phyloP scores from a whole-genome alignment of 1,140 invertebrate genomes.

The Lepidurus arcticus region DNA sequence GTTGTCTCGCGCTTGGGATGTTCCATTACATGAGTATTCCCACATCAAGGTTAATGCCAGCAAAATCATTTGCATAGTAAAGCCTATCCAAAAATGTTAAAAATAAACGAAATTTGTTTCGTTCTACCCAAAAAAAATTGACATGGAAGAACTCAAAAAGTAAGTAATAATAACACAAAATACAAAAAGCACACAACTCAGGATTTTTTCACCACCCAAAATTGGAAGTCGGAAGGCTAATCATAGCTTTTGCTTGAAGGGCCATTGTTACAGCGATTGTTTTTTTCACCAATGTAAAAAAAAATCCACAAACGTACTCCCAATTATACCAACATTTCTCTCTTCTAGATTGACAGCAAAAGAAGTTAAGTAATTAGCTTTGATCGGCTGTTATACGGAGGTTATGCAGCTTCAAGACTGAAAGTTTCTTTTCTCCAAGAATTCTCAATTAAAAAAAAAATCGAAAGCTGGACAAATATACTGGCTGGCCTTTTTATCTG shows the following conservation, averaged over 20 bases:
- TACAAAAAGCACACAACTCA: conserved; percentile 17
- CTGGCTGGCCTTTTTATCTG: conserved; percentile 11
- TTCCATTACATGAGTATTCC: conserved; percentile 22
- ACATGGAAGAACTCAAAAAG: conserved; percentile 4
- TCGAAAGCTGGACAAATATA: conserved; percentile 15
- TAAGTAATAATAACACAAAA: not conserved
- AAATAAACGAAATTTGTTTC: not conserved
- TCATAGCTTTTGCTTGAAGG: conserved; percentile 21
- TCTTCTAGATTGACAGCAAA: conserved; percentile 2
- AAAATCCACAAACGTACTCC: not conserved
- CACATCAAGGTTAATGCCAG: conserved; percentile 19
- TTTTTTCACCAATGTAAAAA: not conserved
- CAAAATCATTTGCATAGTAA: conserved; percentile 19
- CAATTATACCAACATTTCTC: not conserved
- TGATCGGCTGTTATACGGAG: conserved; percentile 15
- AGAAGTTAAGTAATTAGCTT: conserved; percentile 1
- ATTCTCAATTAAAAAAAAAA: not conserved
- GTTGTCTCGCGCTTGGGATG: conserved; percentile 7
- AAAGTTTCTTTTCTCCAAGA: not conserved
- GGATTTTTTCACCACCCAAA: conserved; percentile 5
- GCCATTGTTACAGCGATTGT: conserved; percentile 10
- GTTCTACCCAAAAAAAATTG: not conserved
- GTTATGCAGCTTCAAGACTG: not conserved
- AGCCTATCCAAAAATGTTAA: conserved; percentile 19
- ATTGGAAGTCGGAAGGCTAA: not conserved